These are phyloP conservation scores for Argyra leucocephala DNA, from an alignment of 2,888 invertebrate species.

Conservation along the genomic window DNA sequence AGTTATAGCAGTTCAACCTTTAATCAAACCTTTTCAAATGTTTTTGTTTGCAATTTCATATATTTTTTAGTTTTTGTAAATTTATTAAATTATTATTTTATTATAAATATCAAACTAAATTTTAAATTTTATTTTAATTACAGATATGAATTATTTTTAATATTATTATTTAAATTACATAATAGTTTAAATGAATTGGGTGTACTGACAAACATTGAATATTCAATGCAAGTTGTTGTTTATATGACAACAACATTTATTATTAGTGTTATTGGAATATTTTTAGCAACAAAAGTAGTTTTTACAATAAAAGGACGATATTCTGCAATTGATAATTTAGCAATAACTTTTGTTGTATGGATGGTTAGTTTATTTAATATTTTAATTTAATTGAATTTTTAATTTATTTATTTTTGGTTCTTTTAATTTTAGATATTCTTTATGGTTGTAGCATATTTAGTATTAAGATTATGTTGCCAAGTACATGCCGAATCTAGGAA, in stretches of 20 bases:
- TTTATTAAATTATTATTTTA: too few relatives aligned
- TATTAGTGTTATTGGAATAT: constrained; percentile 39
- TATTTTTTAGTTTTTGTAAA: too few relatives aligned
- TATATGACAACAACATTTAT: constrained; percentile 40
- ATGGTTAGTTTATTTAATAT: constrained; percentile 13
- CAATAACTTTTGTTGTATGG: constrained; percentile 37
- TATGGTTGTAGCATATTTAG: constrained; percentile 36
- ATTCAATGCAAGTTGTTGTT: constrained; percentile 38
- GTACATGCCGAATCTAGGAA: constrained; percentile 37
- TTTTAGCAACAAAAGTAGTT: constrained; percentile 40
- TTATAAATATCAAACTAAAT: not conserved
- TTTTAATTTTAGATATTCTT: constrained; percentile 21
- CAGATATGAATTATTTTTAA: constrained; percentile 31
- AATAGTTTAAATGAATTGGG: constrained; percentile 38
- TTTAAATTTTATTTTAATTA: not conserved
- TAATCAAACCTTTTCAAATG: too few relatives aligned
- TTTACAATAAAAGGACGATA: constrained; percentile 36
- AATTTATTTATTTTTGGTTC: not conserved
- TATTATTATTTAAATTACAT: constrained; percentile 38
- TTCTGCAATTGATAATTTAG: constrained; percentile 33
- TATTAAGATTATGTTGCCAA: constrained; percentile 37
- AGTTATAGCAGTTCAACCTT: too few relatives aligned
- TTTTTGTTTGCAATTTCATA: too few relatives aligned
- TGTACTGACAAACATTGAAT: constrained; percentile 35
- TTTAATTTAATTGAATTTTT: not conserved